Conservation (phyloP, 2,888 invertebrate genomes). For the Smittia sp. region DNA sequence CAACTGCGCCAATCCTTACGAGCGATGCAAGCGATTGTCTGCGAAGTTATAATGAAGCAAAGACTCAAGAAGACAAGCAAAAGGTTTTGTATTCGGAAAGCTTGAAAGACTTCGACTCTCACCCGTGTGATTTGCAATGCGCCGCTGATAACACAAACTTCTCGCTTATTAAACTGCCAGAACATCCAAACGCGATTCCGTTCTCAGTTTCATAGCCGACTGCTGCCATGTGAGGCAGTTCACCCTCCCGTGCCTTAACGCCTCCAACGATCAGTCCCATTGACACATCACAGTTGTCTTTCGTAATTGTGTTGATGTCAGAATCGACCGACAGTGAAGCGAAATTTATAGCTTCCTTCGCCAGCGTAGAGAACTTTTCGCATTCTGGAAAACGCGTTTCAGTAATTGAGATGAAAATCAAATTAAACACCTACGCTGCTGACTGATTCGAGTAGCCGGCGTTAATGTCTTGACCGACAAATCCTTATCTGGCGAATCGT, state of each 20-base stretch:
- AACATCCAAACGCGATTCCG: slow-evolving; percentile 50
- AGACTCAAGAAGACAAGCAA: neutral
- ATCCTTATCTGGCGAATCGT: no score
- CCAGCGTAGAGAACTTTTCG: neutral
- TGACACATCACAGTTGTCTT: neutral
- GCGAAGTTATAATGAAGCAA: neutral
- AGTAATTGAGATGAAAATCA: neutral
- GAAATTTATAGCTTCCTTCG: neutral
- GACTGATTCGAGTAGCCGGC: neutral
- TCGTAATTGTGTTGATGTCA: no score
- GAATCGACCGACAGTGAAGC: neutral
- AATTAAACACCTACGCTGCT: neutral
- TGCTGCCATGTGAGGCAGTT: slow-evolving; percentile 46
- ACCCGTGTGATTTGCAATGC: slow-evolving; percentile 54
- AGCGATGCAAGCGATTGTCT: neutral
- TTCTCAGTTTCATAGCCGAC: slow-evolving; percentile 49
- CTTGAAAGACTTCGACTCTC: slow-evolving; percentile 47
- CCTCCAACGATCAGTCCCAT: slow-evolving; percentile 18
- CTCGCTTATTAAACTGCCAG: slow-evolving; percentile 55
- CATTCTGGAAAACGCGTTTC: neutral
- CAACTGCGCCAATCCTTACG: neutral
- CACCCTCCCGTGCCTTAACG: neutral
- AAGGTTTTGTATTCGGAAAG: neutral
- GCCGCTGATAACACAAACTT: slow-evolving; percentile 60
- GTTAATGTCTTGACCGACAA: neutral